Conservation (phyloP, 2,888 invertebrate genomes). For the Trisateles emortualis region DNA sequence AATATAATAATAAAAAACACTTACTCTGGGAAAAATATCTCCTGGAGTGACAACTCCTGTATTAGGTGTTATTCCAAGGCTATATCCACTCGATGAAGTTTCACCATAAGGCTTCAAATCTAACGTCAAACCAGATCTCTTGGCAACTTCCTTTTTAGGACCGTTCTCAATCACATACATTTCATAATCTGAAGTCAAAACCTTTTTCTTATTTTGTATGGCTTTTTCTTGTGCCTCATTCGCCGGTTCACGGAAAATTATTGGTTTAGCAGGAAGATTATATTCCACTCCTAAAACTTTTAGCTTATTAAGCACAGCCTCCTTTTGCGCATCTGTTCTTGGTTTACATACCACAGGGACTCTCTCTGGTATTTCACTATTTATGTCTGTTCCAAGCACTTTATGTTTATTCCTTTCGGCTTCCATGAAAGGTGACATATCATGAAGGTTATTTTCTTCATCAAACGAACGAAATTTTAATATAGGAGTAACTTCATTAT, state of each 20-base stretch:
- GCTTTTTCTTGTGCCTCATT: slow-evolving; percentile 78
- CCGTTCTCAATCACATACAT: slow-evolving; percentile 27
- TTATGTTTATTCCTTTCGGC: slow-evolving; percentile 73
- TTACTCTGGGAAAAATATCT: slow-evolving; percentile 75
- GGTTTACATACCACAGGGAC: slow-evolving; percentile 50
- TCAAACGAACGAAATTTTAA: slow-evolving; percentile 51
- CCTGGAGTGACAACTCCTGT: slow-evolving; percentile 73
- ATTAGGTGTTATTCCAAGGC: slow-evolving; percentile 58
- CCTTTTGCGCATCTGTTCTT: slow-evolving; percentile 82
- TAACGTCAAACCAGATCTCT: slow-evolving; percentile 69
- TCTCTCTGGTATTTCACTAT: slow-evolving; percentile 38
- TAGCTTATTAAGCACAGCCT: slow-evolving; percentile 87
- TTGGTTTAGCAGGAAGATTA: slow-evolving; percentile 68
- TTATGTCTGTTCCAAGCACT: slow-evolving; percentile 69
- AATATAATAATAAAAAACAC: slow-evolving; percentile 24
- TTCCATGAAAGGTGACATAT: slow-evolving; percentile 61
- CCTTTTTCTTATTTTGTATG: slow-evolving; percentile 66
- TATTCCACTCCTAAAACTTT: slow-evolving; percentile 88
- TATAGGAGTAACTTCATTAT: slow-evolving; percentile 51
- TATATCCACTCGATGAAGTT: slow-evolving; percentile 26
- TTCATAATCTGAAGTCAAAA: slow-evolving; percentile 59
- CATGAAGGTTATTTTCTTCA: slow-evolving; percentile 66
- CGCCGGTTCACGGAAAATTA: slow-evolving; percentile 58
- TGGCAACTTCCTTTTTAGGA: slow-evolving; percentile 54
- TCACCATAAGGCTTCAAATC: slow-evolving; percentile 76